Percentiles rank a stretch among this genome's conserved stretches.
These are phyloP conservation scores for Cepaea hortensis DNA, from an alignment of 2,888 invertebrate genomes.

Conservation along the genomic window DNA sequence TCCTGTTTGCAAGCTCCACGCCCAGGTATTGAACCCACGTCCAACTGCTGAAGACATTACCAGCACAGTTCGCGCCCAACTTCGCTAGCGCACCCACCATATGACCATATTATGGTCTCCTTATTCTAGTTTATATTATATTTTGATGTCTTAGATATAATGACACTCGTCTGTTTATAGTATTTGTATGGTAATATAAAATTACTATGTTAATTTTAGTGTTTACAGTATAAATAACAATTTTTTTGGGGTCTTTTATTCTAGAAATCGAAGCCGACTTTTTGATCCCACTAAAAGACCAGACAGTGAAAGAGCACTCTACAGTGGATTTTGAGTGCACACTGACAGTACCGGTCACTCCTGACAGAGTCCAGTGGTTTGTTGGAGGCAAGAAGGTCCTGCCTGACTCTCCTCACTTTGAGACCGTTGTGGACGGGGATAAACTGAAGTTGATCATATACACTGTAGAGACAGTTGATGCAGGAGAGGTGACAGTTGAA, in stretches of 20 bases:
- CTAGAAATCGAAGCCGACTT: constrained; percentile 58
- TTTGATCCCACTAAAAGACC: constrained; percentile 54
- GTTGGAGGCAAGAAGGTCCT: constrained; percentile 88
- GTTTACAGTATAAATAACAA: too few species aligned
- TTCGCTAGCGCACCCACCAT: too few species aligned
- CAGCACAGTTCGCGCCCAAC: too few species aligned
- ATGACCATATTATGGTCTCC: too few species aligned
- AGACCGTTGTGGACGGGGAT: constrained; percentile 80
- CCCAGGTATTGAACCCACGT: too few species aligned
- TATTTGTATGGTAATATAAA: too few species aligned
- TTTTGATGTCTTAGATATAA: too few species aligned
- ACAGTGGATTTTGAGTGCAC: constrained; percentile 90
- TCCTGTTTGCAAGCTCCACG: too few species aligned
- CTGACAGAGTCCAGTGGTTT: constrained; percentile 92
- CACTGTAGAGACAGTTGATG: constrained; percentile 53
- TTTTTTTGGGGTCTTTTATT: background rate
- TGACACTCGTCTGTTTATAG: too few species aligned
- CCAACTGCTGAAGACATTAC: too few species aligned
- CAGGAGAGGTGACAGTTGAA: constrained; percentile 56
- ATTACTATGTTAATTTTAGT: too few species aligned
- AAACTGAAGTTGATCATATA: constrained; percentile 59
- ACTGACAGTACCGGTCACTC: constrained; percentile 95
- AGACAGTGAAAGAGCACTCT: constrained; percentile 56
- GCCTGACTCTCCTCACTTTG: constrained; percentile 82
- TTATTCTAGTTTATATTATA: too few species aligned